phyloP scores from a whole-genome alignment of 2,888 invertebrate species.

The Caenorhabditis panamensis region DNA sequence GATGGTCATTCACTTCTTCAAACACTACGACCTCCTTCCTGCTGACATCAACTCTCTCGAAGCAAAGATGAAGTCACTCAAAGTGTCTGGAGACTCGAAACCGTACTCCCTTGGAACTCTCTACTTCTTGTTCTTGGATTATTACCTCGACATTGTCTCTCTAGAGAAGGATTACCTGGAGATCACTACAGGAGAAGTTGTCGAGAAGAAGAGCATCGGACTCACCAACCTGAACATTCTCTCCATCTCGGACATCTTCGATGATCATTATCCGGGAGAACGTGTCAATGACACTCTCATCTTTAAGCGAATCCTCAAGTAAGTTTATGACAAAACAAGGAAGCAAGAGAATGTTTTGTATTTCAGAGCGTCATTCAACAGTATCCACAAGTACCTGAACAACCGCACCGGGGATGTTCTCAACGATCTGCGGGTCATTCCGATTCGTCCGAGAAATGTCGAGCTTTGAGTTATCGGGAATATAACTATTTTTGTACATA shows the following conservation, averaged over 20 bases:
- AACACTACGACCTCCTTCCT: conserved; percentile 40
- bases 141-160: conserved; percentile 34
- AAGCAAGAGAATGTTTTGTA: neutral
- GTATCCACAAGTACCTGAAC: conserved; percentile 27
- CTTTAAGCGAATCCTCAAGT: conserved; percentile 45
- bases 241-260: conserved; percentile 45
- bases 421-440: conserved; percentile 42
- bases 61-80: conserved; percentile 24
- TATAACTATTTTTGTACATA: neutral
- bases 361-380: conserved; percentile 34
- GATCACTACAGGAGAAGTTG: conserved; percentile 27
- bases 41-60: conserved; percentile 2
- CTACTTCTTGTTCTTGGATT: conserved; percentile 37
- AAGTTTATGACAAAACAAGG: neutral
- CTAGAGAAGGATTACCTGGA: conserved; percentile 38
- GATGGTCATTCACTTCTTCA: conserved; percentile 46
- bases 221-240: conserved; percentile 42
- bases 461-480: neutral
- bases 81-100: neutral
- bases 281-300: conserved; percentile 44
- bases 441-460: conserved; percentile 34
- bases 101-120: conserved; percentile 21
- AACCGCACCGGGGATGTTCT: conserved; percentile 36
- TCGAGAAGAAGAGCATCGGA: conserved; percentile 32
- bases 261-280: conserved; percentile 46